Evolutionary conservation across 1,140 invertebrate species (phyloP), one percentile per base, ranked within the genome.

Genomic region (Drosophila sulfurigaster): DNA sequence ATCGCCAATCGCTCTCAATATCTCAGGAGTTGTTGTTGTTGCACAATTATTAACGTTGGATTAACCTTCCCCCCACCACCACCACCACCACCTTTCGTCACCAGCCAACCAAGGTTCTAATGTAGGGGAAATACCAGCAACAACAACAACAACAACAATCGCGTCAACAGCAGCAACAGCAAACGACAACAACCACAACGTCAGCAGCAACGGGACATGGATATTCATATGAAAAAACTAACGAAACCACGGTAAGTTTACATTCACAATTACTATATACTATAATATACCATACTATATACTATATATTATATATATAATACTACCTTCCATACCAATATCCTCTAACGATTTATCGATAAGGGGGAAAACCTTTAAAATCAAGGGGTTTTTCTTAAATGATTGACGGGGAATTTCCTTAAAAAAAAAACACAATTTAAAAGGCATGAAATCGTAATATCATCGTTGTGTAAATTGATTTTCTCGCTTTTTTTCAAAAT

Each of bases 181-280:
- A 38, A 38, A 8, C 82, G 52, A 43, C 66, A 74, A 71, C 46
- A 65, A 46, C 57, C 48, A 68, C 62, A 71, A 48, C 58, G 67
- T 51, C 46, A 69, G 20, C 73, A 70, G 65, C 48, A 76, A 68
- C 77, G 49, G 73, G 74, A 75, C 66, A 87, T 87, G 83, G 83
- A 87, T 88, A 88, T 88, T 66, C 82, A 88, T 83, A 87, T 87
- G 83, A 87, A 87, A 78, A 87, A 87, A 89, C 60, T 83, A 78
- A 77, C 83, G 63, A 87, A 88, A 82, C 73, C 83, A 87, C 83
- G 83, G 83, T 87, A 28, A 82, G 82, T 75, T 48, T 25, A 25
- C 15, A 54, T 8, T 16, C 1, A 35, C 1, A 51, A 51, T 16
- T 20, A 10, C 10, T 32, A 41, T 41, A 41, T n/a, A 41, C 8